Evolutionary conservation across 2,113 vertebrate genomes (phyloP).

Genomic region (pig (Sus scrofa)): T2T-Sscrofa CM000813.6:114837001-114837500

Average conservation of each 20-base stretch:
- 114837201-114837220: not conserved
- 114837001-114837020: not conserved
- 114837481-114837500: not conserved
- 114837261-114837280: not conserved
- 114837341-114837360: not conserved
- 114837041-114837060: not conserved
- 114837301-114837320: not conserved
- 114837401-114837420: not conserved
- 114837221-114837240: not conserved
- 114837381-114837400: not conserved
- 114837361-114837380: not conserved
- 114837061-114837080: not conserved
- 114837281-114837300: not conserved
- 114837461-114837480: not conserved
- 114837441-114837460: not conserved
- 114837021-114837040: not conserved
- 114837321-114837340: slow-evolving; percentile 11
- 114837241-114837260: not conserved
- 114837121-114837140: not conserved
- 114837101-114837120: not conserved
- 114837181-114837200: not conserved
- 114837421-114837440: not conserved
- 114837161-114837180: not conserved
- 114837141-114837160: not conserved
- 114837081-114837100: not conserved